A percentile compares a stretch with the other conserved stretches of the same genome.
Conservation (phyloP, 1,140 invertebrate species). For the Psilanteris sp. region DNA sequence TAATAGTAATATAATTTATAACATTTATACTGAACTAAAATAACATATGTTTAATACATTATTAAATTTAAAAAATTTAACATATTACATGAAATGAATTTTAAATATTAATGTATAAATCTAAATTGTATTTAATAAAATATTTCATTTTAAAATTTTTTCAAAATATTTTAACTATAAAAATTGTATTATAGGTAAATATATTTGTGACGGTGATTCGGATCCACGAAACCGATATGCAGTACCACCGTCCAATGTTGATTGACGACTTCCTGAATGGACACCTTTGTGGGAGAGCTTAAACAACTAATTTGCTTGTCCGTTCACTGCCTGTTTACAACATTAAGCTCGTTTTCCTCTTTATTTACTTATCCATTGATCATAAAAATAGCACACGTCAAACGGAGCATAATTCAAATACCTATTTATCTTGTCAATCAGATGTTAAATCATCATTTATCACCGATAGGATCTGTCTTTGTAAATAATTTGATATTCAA, state of each 20-base stretch:
- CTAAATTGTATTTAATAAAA: slow-evolving; percentile 16
- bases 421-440: slow-evolving; percentile 1
- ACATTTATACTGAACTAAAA: too few relatives aligned
- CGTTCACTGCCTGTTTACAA: slow-evolving; percentile 73
- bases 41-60: too few relatives aligned
- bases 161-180: not conserved
- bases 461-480: slow-evolving; percentile 5
- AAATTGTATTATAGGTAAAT: slow-evolving; percentile 84
- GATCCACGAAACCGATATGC: slow-evolving; percentile 78
- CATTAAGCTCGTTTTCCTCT: slow-evolving; percentile 12
- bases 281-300: slow-evolving; percentile 70
- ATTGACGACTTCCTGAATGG: slow-evolving; percentile 76
- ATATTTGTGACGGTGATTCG: slow-evolving; percentile 93
- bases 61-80: too few relatives aligned
- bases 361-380: slow-evolving; percentile 8
- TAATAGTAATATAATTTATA: too few relatives aligned
- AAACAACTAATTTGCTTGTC: slow-evolving; percentile 69
- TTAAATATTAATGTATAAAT: slow-evolving; percentile 23
- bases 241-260: slow-evolving; percentile 73
- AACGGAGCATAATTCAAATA: slow-evolving; percentile 24
- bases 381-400: not conserved
- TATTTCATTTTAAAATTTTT: slow-evolving; percentile 2
- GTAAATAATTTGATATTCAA: slow-evolving; percentile 19
- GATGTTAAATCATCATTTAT: not conserved
- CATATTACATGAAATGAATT: too few relatives aligned